Evolutionary conservation across 2,113 vertebrate genomes (phyloP), one percentile per base, ranked within the genome.

Genomic region (rat (Rattus norvegicus)): DNA sequence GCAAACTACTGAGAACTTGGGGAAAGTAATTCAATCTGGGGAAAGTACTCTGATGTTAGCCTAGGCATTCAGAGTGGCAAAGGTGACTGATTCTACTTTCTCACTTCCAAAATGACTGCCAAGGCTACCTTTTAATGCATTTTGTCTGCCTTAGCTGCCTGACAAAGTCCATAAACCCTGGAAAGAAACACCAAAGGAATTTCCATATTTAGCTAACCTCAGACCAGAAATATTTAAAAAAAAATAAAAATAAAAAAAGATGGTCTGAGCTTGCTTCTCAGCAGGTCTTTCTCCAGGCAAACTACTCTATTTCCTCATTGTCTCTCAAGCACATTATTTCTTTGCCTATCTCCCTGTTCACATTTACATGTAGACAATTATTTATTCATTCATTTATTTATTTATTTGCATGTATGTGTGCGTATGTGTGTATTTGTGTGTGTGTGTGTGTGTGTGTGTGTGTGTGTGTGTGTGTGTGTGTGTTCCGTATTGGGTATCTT

Each of bases 31-130:
- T 43, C 73, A 0, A n/a, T 95, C 91, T 63, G 85, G 43, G 88
- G 91, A 86, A 88, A n/a, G 88, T 83, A 92, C 91, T 86, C 39
- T 83, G 88, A 83, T n/a, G 30, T 54, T 43, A 84, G 17, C 88
- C 14, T 30, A 65, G 89, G 67, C 47, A 77, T 77, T 63, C 86
- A 54, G 93, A 86, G 30, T n/a, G 91, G 43, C 73, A 12, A 61
- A 52, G 2, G 16, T 26, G n/a, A 54, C 33, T 28, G 63, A 43
- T 63, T 95, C 67, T 86, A 72, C 54, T 83, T 85, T 30, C 33
- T 97, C 26, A 91, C 33, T 33, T 96, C 89, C 81, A 69, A 69
- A 92, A 93, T 94, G 81, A 83, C 81, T 30, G 7, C 19, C 49
- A 69, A 75, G 67, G 17, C 8, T 52, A 76, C 30, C 83, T 89